Evolutionary conservation across 2,113 vertebrate species (phyloP).

Genomic region (Stegostoma tigrinum): DNA sequence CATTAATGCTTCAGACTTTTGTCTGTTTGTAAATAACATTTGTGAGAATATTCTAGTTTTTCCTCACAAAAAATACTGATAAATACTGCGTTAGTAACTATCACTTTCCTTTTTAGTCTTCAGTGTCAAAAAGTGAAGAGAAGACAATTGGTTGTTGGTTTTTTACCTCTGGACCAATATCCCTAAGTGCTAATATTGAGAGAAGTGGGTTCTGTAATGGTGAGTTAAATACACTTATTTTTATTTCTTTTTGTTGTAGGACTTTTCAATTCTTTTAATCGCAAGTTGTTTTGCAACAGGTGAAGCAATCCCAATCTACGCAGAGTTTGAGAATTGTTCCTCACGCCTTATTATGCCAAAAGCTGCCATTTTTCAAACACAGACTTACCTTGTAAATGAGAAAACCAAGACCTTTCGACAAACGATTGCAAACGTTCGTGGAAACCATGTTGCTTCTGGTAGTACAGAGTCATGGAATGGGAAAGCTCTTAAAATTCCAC

Average conservation of each 20-base stretch:
- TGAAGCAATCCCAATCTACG: slow-evolving; percentile 73
- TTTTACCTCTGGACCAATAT: slow-evolving; percentile 71
- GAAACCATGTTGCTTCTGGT: slow-evolving; percentile 69
- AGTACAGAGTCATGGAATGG: slow-evolving; percentile 70
- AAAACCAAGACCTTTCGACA: slow-evolving; percentile 64
- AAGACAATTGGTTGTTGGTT: slow-evolving; percentile 74
- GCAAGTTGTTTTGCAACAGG: slow-evolving; percentile 47
- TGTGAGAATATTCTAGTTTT: not conserved
- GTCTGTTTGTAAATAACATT: not conserved
- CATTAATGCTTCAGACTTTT: not conserved
- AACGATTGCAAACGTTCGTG: slow-evolving; percentile 67
- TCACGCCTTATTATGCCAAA: slow-evolving; percentile 74
- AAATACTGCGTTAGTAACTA: too few species aligned
- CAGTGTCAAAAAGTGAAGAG: slow-evolving; percentile 64
- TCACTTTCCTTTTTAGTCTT: slow-evolving; percentile 53
- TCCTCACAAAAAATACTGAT: not conserved
- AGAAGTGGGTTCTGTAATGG: slow-evolving; percentile 75
- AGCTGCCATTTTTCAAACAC: slow-evolving; percentile 75
- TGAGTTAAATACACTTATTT: slow-evolving; percentile 46
- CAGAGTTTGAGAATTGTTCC: slow-evolving; percentile 74
- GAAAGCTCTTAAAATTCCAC: slow-evolving; percentile 69
- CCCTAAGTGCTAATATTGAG: slow-evolving; percentile 70
- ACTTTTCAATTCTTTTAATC: not conserved
- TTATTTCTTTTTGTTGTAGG: slow-evolving; percentile 11
- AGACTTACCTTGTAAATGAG: slow-evolving; percentile 66